Conservation (phyloP, 2,113 vertebrate genomes). For the Carassius auratus region DNA sequence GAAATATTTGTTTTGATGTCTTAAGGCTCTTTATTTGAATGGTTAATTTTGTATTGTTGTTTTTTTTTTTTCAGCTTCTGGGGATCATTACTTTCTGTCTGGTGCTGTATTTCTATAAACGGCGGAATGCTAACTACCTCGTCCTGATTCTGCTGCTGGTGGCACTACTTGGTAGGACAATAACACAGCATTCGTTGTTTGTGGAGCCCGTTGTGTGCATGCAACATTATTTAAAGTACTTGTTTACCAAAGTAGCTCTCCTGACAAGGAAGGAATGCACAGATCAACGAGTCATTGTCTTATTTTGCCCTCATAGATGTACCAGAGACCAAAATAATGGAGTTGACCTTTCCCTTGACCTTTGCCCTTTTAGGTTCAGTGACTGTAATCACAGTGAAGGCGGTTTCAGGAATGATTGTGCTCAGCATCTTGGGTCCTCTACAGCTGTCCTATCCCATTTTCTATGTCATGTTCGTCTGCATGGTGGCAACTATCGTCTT, state of each 20-base stretch:
- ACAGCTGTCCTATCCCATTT: slow-evolving; percentile 91
- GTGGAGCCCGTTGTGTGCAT: neutral
- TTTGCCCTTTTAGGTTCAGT: slow-evolving; percentile 82
- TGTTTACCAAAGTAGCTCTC: neutral
- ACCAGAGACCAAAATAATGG: neutral
- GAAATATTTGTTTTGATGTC: neutral
- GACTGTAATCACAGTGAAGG: slow-evolving; percentile 91
- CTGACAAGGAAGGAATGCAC: neutral
- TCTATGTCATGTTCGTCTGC: slow-evolving; percentile 93
- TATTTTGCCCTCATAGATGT: neutral
- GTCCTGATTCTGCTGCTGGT: slow-evolving; percentile 87
- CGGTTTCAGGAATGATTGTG: slow-evolving; percentile 89
- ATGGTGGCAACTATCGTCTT: slow-evolving; percentile 89
- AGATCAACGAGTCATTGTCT: neutral
- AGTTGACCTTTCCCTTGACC: neutral
- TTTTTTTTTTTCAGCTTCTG: slow-evolving; percentile 79
- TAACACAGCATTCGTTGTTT: neutral
- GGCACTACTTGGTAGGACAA: slow-evolving; percentile 84
- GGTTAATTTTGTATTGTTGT: neutral
- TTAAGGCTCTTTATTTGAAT: no score
- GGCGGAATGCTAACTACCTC: slow-evolving; percentile 82
- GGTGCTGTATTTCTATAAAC: slow-evolving; percentile 95
- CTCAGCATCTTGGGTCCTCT: slow-evolving; percentile 83
- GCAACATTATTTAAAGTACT: neutral
- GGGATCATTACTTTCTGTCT: slow-evolving; percentile 89